Evolutionary conservation across 2,888 invertebrate genomes (phyloP), one percentile per base, ranked within the genome.

Genomic region (Drosophila anomalipes): DNA sequence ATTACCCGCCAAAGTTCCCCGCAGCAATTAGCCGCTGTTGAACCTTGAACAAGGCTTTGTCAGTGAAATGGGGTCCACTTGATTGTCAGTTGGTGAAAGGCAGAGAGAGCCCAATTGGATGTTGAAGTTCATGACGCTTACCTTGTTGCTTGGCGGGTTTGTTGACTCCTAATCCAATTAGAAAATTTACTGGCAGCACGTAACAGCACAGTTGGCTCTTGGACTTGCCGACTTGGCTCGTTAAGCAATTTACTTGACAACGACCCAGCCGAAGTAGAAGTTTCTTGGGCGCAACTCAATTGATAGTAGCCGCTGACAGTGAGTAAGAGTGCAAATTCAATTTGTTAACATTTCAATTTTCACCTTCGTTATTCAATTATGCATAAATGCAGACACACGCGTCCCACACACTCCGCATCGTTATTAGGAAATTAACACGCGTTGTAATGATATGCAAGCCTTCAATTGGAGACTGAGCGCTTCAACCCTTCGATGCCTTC

Each of bases 301-400:
- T 59, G 54, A 35, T 39, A 39, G 49, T 14, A 22, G 35, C 26
- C 51, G 26, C 44, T 35, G 67, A 37, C 54, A 47, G 22, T 57
- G 33, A 59, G 41, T 61, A 72, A 63, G 67, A 71, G 74, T 77
- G 73, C 64, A 82, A 90, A 88, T 89, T 90, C 84, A 88, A 88
- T 88, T 88, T 88, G 85, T 83, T 89, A 82, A 77, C 91, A 81
- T 88, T 84, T 88, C 81, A 89, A 88, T 89, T 90, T 90, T 89
- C 89, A 88, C 82, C 84, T 89, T 84, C 77, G 85, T 90, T 90
- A 88, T 89, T 90, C 82, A 90, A 88, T 88, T 88, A 88, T 77
- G 79, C 74, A 72, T 58, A 77, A 75, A 77, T 77, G 74, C 79
- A 70, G 65, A 58, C 64, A 35, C 62, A 53, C 62, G 14, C 49